Evolutionary conservation across 2,888 invertebrate genomes (phyloP), one percentile per base, ranked within the genome.

Genomic region (Hetaerina titia): DNA sequence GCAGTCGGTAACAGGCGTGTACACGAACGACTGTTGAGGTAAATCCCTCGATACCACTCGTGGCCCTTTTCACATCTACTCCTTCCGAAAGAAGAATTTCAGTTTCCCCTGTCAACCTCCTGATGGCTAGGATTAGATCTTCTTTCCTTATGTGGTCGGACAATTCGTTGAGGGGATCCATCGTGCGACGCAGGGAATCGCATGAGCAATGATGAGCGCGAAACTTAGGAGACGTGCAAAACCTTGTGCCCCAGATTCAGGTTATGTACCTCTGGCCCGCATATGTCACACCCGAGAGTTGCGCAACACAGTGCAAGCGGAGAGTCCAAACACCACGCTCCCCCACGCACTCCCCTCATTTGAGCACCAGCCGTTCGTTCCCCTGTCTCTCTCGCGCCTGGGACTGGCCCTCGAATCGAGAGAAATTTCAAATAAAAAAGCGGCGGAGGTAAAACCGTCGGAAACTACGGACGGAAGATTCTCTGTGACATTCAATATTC

Each of bases 21-120:
- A 69, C 92, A 9, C 92, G 64, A 9, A 92, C 31, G 8, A 92
- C 92, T 11, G 60, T 64, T 11, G 92, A 92, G 6, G 69, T n/a
- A 15, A 92, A 56, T 22, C 92, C 92, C n/a, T 92, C 92, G 56
- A 64, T n/a, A 4, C 69, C 92, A 45, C 69, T 74, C 0, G 69
- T 92, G 9, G 92, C 92, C 56, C 92, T 92, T 17, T 57, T 64
- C 92, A 57, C 92, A 11, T 45, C 19, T 2, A 92, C 25, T 5
- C 13, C 57, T 22, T n/a, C 56, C 81, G 31, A 81, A 7, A 81
- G 81, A 2, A 11, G 25, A 19, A 92, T 92, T 56, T 92, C 69
- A 2, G 74, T 15, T n/a, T 92, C 69, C 1, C 92, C 92, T 8
- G 92, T 92, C 64, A 74, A 22, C 8, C 69, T 22, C 4, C 69